Evolutionary conservation across 1,140 invertebrate genomes (phyloP).

Genomic region (Bemisia tabaci): DNA sequence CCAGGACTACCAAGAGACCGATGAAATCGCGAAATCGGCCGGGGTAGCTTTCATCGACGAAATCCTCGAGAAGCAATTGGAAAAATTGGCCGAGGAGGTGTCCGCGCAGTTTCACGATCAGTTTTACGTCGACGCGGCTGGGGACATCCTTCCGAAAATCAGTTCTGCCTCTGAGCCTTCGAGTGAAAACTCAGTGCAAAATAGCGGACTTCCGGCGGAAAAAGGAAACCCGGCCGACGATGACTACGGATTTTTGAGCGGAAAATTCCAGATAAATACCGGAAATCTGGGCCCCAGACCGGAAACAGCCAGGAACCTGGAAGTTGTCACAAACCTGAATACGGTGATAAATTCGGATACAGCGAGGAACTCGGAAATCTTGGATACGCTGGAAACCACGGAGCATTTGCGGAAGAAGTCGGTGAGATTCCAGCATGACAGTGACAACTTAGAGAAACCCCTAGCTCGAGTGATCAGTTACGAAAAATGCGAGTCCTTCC

Average conservation of each 20-base stretch:
- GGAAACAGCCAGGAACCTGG: no score
- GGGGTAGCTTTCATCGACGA: neutral
- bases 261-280: neutral
- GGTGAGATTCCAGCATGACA: neutral
- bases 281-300: neutral
- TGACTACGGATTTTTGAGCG: neutral
- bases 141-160: no score
- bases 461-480: neutral
- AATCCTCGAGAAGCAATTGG: neutral
- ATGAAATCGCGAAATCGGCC: no score
- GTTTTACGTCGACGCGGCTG: no score
- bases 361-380: no score
- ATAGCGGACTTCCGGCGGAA: no score
- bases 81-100: neutral
- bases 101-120: no score
- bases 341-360: no score
- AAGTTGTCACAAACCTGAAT: no score
- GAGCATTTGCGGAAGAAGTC: neutral
- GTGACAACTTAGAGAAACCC: neutral
- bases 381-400: neutral
- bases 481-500: neutral
- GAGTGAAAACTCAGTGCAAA: no score
- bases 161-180: no score
- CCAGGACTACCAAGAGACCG: no score
- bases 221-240: neutral